A percentile compares a stretch with the other conserved stretches of the same genome.
phyloP scores from a whole-genome alignment of 2,888 invertebrate species.

The Sinhomidia bicolor region DNA sequence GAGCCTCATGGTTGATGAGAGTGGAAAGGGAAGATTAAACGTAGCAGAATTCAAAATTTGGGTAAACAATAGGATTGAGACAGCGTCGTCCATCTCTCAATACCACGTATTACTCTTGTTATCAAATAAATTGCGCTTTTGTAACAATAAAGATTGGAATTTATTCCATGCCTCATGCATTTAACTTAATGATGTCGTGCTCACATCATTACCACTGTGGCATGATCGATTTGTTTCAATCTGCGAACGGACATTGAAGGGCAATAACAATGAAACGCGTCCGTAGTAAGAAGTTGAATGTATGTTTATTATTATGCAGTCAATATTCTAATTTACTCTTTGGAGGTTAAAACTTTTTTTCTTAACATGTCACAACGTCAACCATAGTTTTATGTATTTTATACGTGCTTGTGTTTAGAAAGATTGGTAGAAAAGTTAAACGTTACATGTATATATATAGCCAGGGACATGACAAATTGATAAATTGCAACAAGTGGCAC shows the following conservation, averaged over 20 bases:
- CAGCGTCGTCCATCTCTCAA: neutral
- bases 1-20: neutral
- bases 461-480: constrained; percentile 68
- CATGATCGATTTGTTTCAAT: constrained; percentile 48
- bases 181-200: constrained; percentile 42
- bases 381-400: neutral
- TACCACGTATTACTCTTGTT: neutral
- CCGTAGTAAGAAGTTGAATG: neutral
- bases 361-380: neutral
- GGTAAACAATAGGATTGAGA: neutral
- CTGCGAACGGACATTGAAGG: constrained; percentile 31
- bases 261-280: constrained; percentile 3
- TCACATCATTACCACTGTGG: constrained; percentile 11
- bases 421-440: neutral
- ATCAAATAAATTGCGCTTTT: neutral
- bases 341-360: constrained; percentile 39
- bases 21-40: neutral
- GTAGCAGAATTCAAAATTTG: neutral
- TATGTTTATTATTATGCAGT: constrained; percentile 5
- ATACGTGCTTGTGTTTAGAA: neutral
- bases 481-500: constrained; percentile 34
- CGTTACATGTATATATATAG: neutral
- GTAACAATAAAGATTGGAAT: neutral
- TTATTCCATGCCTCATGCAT: neutral
- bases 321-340: constrained; percentile 46